These are phyloP conservation scores for Ciconia stormi DNA, from an alignment of 2,113 vertebrate species.

Conservation along the genomic window DNA sequence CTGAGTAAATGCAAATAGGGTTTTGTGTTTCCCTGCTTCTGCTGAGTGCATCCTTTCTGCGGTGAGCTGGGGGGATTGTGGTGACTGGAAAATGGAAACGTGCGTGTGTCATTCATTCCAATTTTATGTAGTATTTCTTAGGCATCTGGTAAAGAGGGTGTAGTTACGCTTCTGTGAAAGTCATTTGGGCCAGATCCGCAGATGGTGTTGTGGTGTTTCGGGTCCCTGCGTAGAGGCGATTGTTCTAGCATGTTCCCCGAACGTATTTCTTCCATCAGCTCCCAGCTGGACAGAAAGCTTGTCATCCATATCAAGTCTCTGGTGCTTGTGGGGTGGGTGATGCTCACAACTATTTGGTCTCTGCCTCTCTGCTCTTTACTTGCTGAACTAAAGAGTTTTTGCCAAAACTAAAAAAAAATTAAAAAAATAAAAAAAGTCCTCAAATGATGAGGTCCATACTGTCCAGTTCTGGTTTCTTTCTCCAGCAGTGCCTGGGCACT, in stretches of 20 bases:
- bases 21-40: neutral
- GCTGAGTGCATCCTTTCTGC: neutral
- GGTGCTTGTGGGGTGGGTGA: neutral
- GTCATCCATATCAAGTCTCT: neutral
- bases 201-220: neutral
- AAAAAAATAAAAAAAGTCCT: neutral
- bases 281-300: neutral
- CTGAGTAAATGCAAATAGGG: neutral
- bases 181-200: neutral
- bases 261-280: neutral
- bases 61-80: neutral
- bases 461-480: neutral
- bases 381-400: neutral
- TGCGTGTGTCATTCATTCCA: neutral
- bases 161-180: neutral
- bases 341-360: neutral
- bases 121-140: neutral
- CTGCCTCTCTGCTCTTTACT: neutral
- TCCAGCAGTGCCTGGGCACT: neutral
- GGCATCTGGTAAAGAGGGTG: neutral
- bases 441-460: neutral
- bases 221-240: neutral
- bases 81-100: neutral
- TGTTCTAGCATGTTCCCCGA: neutral
- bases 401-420: neutral